Conservation (phyloP, 2,888 invertebrate species). For the Drosophila neonasuta region DNA sequence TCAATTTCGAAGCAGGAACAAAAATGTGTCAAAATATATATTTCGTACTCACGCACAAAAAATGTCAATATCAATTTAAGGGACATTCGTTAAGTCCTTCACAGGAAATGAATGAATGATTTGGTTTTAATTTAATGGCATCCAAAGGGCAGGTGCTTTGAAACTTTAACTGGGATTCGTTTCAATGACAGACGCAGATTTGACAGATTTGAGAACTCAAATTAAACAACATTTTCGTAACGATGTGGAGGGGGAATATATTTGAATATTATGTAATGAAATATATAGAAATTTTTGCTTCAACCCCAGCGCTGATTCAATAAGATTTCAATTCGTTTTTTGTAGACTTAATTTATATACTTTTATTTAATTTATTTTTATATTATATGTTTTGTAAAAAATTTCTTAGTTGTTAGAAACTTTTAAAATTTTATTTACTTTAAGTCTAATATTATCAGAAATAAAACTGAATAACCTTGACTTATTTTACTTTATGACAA, state of each 20-base stretch:
- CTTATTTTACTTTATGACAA: too few species aligned
- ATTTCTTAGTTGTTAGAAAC: too few species aligned
- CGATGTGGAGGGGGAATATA: not conserved
- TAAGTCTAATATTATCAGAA: too few species aligned
- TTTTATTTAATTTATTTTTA: too few species aligned
- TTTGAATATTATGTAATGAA: too few species aligned
- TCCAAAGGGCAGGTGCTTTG: constrained; percentile 28
- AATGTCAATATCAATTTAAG: constrained; percentile 75
- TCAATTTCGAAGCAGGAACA: constrained; percentile 15
- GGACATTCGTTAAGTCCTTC: constrained; percentile 3
- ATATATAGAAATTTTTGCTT: too few species aligned
- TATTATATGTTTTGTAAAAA: too few species aligned
- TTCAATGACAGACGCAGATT: constrained; percentile 22
- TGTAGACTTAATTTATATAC: too few species aligned
- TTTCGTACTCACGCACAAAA: constrained; percentile 36
- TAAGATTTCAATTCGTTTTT: too few species aligned
- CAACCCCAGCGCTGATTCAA: too few species aligned
- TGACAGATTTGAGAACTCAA: constrained; percentile 32
- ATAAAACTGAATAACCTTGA: too few species aligned
- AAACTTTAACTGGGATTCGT: constrained; percentile 1
- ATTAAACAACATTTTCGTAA: not conserved
- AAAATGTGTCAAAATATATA: constrained; percentile 68
- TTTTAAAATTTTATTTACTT: too few species aligned
- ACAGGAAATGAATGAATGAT: constrained; percentile 63
- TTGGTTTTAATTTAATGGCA: constrained; percentile 65